A percentile compares a stretch with the other conserved stretches of the same genome.
Evolutionary conservation across 2,797 vertebrate species (phyloP).

Genomic region (Synaphobranchus kaupii): DNA sequence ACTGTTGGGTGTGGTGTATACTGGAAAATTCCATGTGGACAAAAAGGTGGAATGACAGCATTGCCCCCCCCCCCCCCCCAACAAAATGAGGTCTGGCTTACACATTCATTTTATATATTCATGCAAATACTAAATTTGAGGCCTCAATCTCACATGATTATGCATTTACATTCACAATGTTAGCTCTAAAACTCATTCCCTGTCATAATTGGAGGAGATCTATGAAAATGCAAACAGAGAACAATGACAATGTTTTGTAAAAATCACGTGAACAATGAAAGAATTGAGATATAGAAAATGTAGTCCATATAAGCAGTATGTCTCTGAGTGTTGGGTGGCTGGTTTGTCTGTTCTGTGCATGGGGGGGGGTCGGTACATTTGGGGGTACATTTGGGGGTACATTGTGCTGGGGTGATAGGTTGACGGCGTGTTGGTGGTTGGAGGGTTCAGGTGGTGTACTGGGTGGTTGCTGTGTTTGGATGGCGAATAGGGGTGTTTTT

Average conservation of each 20-base stretch:
- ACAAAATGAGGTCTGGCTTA: background rate
- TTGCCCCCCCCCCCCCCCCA: background rate
- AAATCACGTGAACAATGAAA: background rate
- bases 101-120: background rate
- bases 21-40: background rate
- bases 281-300: background rate
- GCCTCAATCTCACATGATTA: background rate
- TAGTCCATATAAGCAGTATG: background rate
- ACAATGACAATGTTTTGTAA: too few relatives aligned
- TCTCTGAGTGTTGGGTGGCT: background rate
- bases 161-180: slow-evolving; percentile 46
- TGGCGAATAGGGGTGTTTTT: background rate
- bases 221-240: background rate
- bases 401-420: background rate
- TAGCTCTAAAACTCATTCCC: slow-evolving; percentile 20
- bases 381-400: background rate
- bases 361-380: background rate
- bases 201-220: background rate
- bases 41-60: background rate
- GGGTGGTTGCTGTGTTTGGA: background rate
- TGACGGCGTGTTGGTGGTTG: background rate
- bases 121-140: background rate
- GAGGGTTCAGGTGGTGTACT: background rate
- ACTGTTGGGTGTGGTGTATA: background rate
- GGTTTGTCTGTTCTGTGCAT: background rate